Evolutionary conservation across 2,888 invertebrate genomes (phyloP), one percentile per base, ranked within the genome.

Genomic region (Apotomis capreana): DNA sequence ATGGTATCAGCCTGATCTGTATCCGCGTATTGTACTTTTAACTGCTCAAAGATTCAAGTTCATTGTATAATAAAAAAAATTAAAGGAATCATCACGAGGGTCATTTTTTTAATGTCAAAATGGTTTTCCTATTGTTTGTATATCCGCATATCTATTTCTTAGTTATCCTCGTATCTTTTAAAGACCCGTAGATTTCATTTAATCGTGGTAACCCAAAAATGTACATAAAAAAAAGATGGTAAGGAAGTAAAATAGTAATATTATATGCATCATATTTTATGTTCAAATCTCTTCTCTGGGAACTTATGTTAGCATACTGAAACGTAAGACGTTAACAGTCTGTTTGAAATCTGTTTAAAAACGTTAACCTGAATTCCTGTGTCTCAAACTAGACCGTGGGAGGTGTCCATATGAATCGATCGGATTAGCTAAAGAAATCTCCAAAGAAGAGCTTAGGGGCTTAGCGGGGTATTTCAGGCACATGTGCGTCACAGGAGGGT

Each of bases 401-500:
- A 49, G 57, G 57, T 59, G 58, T 46, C 15, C 46, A 46, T 49
- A 68, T 40, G 51, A 59, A 51, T 68, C 46, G 26, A 46, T 65
- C 55, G 46, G 46, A 65, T 57, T 57, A 65, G 65, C 9, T 13
- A 8, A 46, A 65, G 44, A 65, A 57, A 57, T 26, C n/a, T 46
- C 40, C 6, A 36, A 44, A 57, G 44, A 26, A n/a, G 37, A n/a
- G 8, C 37, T 15, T 52, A 52, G n/a, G 44, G 64, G 26, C 36
- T 58, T 49, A 59, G 15, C 3, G 52, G 26, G 52, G 54, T 44
- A 51, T 52, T 60, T 63, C 26, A 62, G 68, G 75, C 75, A 75
- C 78, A 79, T 77, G 75, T 68, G 68, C 72, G 62, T 46, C 65
- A 58, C 67, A 67, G 49, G 46, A 62, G 74, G 62, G 68, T 68